Evolutionary conservation across 1,140 invertebrate species (phyloP).

Genomic region (Euura saliciscinereae): DNA sequence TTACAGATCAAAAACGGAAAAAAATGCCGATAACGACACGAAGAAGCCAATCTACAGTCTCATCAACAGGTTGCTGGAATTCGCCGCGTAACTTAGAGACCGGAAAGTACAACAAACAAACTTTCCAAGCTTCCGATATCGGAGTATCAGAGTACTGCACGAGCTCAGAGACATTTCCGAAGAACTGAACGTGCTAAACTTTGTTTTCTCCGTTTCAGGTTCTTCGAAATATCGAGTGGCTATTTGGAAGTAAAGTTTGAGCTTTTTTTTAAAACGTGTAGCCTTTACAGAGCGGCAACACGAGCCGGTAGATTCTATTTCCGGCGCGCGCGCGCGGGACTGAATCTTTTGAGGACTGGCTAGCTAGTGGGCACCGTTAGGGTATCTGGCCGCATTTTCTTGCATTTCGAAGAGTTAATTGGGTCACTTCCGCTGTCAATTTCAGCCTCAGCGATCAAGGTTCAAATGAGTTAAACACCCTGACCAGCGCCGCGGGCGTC

Average conservation of each 20-base stretch:
- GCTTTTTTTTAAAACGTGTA: not conserved
- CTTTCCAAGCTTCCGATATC: too few species aligned
- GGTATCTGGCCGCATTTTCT: constrained; percentile 56
- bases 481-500: not conserved
- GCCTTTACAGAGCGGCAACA: not conserved
- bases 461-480: not conserved
- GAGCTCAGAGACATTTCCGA: too few species aligned
- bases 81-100: too few species aligned
- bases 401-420: constrained; percentile 51
- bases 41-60: too few species aligned
- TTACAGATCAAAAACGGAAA: too few species aligned
- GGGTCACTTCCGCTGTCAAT: constrained; percentile 50
- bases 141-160: too few species aligned
- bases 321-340: constrained; percentile 41
- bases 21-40: too few species aligned
- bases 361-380: constrained; percentile 38
- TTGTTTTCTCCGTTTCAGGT: too few species aligned
- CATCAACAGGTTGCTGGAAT: too few species aligned
- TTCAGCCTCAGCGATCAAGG: not conserved
- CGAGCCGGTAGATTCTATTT: constrained; percentile 52
- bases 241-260: not conserved
- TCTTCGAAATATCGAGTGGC: not conserved
- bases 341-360: constrained; percentile 44
- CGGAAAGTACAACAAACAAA: too few species aligned
- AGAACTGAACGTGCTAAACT: too few species aligned